Base-by-base conservation (phyloP, 2,888 invertebrate genomes). In the Oeneis ivallda region DNA sequence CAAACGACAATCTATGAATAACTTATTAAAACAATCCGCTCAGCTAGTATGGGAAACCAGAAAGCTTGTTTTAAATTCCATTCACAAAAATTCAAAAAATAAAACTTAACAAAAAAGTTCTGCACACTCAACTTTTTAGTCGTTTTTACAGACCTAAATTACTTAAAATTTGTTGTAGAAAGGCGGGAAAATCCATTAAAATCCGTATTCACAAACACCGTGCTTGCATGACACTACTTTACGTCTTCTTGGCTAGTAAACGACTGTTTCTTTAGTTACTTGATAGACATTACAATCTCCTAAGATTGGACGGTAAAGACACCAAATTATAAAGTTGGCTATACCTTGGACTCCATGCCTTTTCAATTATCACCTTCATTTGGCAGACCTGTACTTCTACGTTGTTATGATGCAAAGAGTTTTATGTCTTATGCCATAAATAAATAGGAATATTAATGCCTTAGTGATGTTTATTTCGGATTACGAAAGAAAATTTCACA, bases 221-320 rank as follows among this genome's bases (percentile, higher is more conserved):
- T 81, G 82, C 84, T 74, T 74, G 82, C 83, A 83, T 79, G 49
- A 64, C 68, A 76, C 77, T 70, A 76, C 77, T 76, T 68, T 70
- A 66, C 76, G 71, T 72, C 74, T 70, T 70, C 72, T 73, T 70
- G 69, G 67, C 76, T 69, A 75, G 75, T 74, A 70, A 73, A 73
- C 78, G 76, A 86, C 86, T 85, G 79, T 74, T 26, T 26, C 76
- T 76, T 67, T 62, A 60, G 50, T 63, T 17, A 32, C 10, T 37
- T 59, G 85, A 85, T 84, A 86, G 53, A 15, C 17, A 11, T 79
- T 79, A 83, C 87, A 83, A 87, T 89, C 88, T 85, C 87, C 79
- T 68, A 79, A 83, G 81, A 79, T 78, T 76, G 76, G 76, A 76
- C 61, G 80, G 81, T 79, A 77, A 87, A 66, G 73, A 85, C 77